Evolutionary conservation across 2,888 invertebrate genomes (phyloP).

Genomic region (Noctua comes): DNA sequence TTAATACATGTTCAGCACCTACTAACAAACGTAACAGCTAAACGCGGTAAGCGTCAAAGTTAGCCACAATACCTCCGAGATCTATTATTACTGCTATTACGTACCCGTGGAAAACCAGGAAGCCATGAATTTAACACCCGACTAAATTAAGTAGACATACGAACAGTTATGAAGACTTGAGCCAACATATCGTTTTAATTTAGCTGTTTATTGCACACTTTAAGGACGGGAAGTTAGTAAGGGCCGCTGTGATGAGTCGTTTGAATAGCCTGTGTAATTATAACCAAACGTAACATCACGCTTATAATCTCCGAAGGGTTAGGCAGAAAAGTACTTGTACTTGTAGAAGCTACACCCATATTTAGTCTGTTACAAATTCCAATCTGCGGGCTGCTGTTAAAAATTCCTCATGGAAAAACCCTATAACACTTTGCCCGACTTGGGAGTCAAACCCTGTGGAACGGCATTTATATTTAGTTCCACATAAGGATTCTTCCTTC

Average conservation of each 20-base stretch:
- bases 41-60: conserved; percentile 2
- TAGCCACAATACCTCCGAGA: not conserved
- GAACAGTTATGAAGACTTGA: conserved; percentile 22
- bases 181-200: conserved; percentile 42
- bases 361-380: not conserved
- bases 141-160: conserved; percentile 24
- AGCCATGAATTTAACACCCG: conserved; percentile 30
- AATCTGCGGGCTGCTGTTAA: not conserved
- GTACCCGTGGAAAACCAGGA: not conserved
- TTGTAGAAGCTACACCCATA: not conserved
- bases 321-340: not conserved
- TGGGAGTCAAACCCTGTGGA: not conserved
- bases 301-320: not conserved
- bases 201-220: conserved; percentile 16
- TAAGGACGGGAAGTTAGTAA: conserved; percentile 4
- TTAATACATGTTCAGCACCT: not conserved
- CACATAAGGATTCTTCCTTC: not conserved
- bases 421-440: not conserved
- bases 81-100: conserved; percentile 17
- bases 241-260: not conserved
- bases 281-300: not conserved
- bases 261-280: not conserved
- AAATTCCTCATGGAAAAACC: not conserved
- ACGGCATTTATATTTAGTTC: not conserved
- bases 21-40: conserved; percentile 28